Evolutionary conservation across 2,888 invertebrate species (phyloP).

Genomic region (Cataglyphis livida): DNA sequence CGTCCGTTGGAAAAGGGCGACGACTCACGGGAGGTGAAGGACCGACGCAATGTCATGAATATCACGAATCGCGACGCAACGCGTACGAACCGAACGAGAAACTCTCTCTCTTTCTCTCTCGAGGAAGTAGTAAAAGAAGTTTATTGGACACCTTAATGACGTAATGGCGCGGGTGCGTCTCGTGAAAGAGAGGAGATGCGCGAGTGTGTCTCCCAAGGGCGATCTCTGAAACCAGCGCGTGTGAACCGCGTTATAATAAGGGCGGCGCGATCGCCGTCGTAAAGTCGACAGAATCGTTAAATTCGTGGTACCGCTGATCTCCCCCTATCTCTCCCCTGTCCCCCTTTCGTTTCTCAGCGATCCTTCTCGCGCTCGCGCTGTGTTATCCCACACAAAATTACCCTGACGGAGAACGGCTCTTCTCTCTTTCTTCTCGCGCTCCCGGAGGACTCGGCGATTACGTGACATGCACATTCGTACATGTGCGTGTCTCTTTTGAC

Average conservation of each 20-base stretch:
- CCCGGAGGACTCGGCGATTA: constrained; percentile 47
- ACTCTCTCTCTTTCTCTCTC: constrained; percentile 58
- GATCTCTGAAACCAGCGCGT: constrained; percentile 72
- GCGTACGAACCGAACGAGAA: constrained; percentile 33
- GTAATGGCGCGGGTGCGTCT: constrained; percentile 74
- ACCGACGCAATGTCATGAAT: constrained; percentile 41
- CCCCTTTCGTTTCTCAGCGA: constrained; percentile 24
- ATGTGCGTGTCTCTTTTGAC: constrained; percentile 34
- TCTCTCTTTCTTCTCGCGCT: constrained; percentile 47
- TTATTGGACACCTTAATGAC: constrained; percentile 79
- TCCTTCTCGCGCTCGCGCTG: constrained; percentile 23
- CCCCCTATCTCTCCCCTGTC: neutral
- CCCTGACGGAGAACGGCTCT: constrained; percentile 16
- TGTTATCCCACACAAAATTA: constrained; percentile 56
- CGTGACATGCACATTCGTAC: constrained; percentile 24
- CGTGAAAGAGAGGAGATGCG: constrained; percentile 44
- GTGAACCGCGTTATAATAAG: constrained; percentile 73
- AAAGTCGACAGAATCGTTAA: constrained; percentile 76
- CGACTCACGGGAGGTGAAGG: constrained; percentile 53
- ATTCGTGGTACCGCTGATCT: constrained; percentile 66
- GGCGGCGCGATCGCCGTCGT: constrained; percentile 74
- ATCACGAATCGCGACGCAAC: constrained; percentile 35
- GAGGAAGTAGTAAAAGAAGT: constrained; percentile 80
- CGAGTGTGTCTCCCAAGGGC: constrained; percentile 76
- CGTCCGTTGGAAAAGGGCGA: constrained; percentile 35